phyloP scores from a whole-genome alignment of 2,888 invertebrate species.

The Netelia melanura region DNA sequence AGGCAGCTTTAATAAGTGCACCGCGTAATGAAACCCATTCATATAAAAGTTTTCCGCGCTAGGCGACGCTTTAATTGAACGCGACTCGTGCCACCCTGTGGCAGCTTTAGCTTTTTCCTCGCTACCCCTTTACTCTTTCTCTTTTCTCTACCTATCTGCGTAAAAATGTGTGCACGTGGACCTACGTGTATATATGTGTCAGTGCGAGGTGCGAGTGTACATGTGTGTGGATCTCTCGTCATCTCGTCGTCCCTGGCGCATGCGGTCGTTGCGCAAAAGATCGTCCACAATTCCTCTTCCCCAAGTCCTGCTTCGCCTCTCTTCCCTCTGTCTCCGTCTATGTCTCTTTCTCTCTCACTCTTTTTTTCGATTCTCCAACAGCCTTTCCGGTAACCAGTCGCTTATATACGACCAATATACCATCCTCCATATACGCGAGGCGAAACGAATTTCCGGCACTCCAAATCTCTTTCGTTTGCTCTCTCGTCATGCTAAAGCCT shows the following conservation, averaged over 20 bases:
- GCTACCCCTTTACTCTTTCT: slow-evolving; percentile 32
- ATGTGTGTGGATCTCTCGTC: slow-evolving; percentile 28
- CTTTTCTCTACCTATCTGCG: slow-evolving; percentile 30
- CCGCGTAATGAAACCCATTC: slow-evolving; percentile 83
- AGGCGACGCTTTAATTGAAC: slow-evolving; percentile 83
- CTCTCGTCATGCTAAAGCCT: slow-evolving; percentile 60
- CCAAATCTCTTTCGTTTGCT: slow-evolving; percentile 61
- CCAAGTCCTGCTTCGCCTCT: slow-evolving; percentile 29
- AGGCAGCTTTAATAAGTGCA: slow-evolving; percentile 81
- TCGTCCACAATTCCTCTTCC: slow-evolving; percentile 42
- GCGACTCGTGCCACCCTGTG: slow-evolving; percentile 68
- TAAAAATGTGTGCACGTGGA: slow-evolving; percentile 36
- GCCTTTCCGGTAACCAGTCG: slow-evolving; percentile 55
- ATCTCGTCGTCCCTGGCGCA: slow-evolving; percentile 36
- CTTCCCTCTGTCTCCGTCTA: slow-evolving; percentile 3
- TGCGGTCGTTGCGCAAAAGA: slow-evolving; percentile 63
- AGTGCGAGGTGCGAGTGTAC: slow-evolving; percentile 32
- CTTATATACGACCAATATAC: slow-evolving; percentile 51
- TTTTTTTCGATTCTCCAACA: slow-evolving; percentile 20
- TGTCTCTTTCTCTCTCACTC: slow-evolving; percentile 5
- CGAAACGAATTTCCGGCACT: slow-evolving; percentile 68
- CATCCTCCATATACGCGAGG: slow-evolving; percentile 25
- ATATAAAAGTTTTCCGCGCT: slow-evolving; percentile 81
- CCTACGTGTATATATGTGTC: slow-evolving; percentile 20
- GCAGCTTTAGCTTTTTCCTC: slow-evolving; percentile 45